phyloP scores from a whole-genome alignment of 2,797 vertebrate species.

The Cyprinodon diabolis region DNA sequence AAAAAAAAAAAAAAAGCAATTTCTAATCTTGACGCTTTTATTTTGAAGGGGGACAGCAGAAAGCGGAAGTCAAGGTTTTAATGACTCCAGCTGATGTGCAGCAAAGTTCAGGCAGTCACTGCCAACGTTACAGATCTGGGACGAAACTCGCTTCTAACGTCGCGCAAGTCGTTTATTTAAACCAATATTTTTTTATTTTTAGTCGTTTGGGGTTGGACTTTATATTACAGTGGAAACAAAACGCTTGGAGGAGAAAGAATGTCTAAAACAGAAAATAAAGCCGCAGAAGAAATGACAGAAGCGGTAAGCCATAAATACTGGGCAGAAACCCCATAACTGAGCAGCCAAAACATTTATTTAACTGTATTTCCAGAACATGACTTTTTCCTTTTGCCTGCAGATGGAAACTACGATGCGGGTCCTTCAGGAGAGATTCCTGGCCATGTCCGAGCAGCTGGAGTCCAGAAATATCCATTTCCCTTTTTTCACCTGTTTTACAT shows the following conservation, averaged over 20 bases:
- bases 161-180: not conserved
- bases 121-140: slow-evolving; percentile 1
- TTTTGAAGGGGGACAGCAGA: not conserved
- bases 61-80: not conserved
- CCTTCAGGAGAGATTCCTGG: slow-evolving; percentile 84
- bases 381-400: slow-evolving; percentile 56
- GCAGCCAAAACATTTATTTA: not conserved
- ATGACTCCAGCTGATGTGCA: not conserved
- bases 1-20: not conserved
- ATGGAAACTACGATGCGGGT: slow-evolving; percentile 84
- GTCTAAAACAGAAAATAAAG: slow-evolving; percentile 63
- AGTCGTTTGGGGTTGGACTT: too few species aligned
- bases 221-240: accelerated
- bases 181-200: accelerated
- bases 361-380: not conserved
- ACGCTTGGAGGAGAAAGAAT: slow-evolving; percentile 40
- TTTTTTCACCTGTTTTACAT: not conserved
- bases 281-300: slow-evolving; percentile 64
- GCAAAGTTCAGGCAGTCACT: slow-evolving; percentile 17
- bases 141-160: not conserved
- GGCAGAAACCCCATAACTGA: not conserved
- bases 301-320: slow-evolving; percentile 52
- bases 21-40: not conserved
- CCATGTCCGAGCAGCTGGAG: slow-evolving; percentile 80
- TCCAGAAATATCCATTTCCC: slow-evolving; percentile 85